Percentiles rank a stretch among this genome's conserved stretches.
Evolutionary conservation across 2,113 vertebrate genomes (phyloP).

Genomic region (Noctilio leporinus): DNA sequence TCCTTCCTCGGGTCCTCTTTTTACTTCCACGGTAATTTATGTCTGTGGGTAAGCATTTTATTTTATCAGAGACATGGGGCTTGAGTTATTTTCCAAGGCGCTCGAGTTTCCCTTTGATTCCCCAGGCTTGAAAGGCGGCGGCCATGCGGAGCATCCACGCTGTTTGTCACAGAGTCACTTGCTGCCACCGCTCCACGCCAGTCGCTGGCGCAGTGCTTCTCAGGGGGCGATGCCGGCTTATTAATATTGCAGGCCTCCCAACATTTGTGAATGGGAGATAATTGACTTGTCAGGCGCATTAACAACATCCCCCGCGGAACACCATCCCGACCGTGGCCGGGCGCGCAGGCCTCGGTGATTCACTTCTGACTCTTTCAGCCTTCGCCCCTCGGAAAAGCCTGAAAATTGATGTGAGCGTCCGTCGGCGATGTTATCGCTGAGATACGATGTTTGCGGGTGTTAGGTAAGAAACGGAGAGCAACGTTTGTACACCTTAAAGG

Average conservation of each 20-base stretch:
- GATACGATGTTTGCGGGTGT: background rate
- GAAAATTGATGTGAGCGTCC: slow-evolving; percentile 67
- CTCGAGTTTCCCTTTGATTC: slow-evolving; percentile 81
- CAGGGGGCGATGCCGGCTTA: slow-evolving; percentile 70
- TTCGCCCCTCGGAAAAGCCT: slow-evolving; percentile 58
- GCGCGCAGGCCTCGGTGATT: slow-evolving; percentile 52
- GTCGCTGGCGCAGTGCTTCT: slow-evolving; percentile 66
- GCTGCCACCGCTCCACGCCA: slow-evolving; percentile 71
- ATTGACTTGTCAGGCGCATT: slow-evolving; percentile 77
- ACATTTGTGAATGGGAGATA: slow-evolving; percentile 68
- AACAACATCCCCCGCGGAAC: slow-evolving; percentile 63
- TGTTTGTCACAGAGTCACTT: slow-evolving; percentile 77
- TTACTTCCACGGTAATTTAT: slow-evolving; percentile 80
- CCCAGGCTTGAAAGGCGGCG: slow-evolving; percentile 78
- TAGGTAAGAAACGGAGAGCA: background rate
- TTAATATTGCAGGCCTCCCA: slow-evolving; percentile 75
- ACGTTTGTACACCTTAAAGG: no score
- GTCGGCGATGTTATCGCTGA: no score
- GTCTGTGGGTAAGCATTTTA: slow-evolving; percentile 80
- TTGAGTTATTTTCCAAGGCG: slow-evolving; percentile 77
- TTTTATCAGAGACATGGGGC: slow-evolving; percentile 78
- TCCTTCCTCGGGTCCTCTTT: slow-evolving; percentile 76
- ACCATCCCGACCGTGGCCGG: slow-evolving; percentile 8
- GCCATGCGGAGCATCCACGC: slow-evolving; percentile 64
- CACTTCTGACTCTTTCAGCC: slow-evolving; percentile 66